phyloP scores from a whole-genome alignment of 2,888 invertebrate species.

The Leptinotarsa peninsularis region DNA sequence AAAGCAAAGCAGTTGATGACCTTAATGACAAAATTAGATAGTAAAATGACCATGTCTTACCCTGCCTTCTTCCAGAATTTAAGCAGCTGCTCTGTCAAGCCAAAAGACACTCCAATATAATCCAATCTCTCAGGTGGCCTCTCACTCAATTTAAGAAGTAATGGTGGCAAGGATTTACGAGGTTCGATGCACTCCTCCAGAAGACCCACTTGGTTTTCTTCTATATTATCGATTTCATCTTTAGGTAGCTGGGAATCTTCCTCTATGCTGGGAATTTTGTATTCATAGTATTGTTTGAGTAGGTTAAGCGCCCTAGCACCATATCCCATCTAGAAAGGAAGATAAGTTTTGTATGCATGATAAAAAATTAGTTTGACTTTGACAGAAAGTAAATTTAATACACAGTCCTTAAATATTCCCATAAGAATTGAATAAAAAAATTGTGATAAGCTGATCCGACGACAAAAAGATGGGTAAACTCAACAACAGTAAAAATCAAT shows the following conservation, averaged over 20 bases:
- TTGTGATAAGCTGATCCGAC: too few relatives aligned
- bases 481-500: too few relatives aligned
- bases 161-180: slow-evolving; percentile 85
- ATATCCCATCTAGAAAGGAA: slow-evolving; percentile 88
- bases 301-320: slow-evolving; percentile 88
- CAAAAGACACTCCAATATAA: slow-evolving; percentile 95
- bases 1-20: slow-evolving; percentile 13
- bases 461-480: too few relatives aligned
- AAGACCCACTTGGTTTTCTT: slow-evolving; percentile 72
- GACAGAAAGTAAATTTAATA: too few relatives aligned
- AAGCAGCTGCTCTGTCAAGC: slow-evolving; percentile 86
- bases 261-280: slow-evolving; percentile 79
- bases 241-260: slow-evolving; percentile 64
- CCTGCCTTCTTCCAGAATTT: slow-evolving; percentile 84
- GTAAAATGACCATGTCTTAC: slow-evolving; percentile 6
- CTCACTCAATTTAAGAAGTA: slow-evolving; percentile 88
- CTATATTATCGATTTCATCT: slow-evolving; percentile 69
- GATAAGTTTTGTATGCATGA: neutral
- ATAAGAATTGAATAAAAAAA: too few relatives aligned
- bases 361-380: too few relatives aligned
- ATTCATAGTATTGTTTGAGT: slow-evolving; percentile 89
- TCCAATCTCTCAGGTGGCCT: slow-evolving; percentile 86
- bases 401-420: too few relatives aligned
- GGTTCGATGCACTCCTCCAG: slow-evolving; percentile 82
- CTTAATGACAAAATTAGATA: neutral